phyloP scores from a whole-genome alignment of 2,888 invertebrate genomes.

The Dromius quadrimaculatus region DNA sequence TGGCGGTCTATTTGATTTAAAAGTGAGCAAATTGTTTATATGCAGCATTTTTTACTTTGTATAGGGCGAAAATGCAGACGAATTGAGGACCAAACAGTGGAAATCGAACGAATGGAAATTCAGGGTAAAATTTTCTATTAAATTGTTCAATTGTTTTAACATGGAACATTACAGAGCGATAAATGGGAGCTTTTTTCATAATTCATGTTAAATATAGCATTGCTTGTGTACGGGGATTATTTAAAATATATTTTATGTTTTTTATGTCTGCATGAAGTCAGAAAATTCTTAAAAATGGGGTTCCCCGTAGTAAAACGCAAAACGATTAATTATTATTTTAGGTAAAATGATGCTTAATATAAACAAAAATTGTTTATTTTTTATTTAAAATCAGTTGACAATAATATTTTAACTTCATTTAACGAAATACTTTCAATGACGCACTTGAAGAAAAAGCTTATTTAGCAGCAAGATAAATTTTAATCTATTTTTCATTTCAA shows the following conservation, averaged over 20 bases:
- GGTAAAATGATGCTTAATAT: too few relatives aligned
- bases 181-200: constrained; percentile 29
- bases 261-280: background rate
- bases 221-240: constrained; percentile 19
- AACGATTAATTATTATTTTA: too few relatives aligned
- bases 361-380: too few relatives aligned
- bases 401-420: too few relatives aligned
- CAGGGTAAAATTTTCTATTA: constrained; percentile 70
- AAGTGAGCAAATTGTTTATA: constrained; percentile 27
- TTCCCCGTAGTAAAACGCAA: too few relatives aligned
- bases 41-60: constrained; percentile 30
- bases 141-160: constrained; percentile 37
- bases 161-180: constrained; percentile 21
- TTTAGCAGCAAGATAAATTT: constrained; percentile 15
- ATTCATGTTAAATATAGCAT: constrained; percentile 11
- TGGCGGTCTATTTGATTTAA: constrained; percentile 7
- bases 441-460: too few relatives aligned
- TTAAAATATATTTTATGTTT: background rate
- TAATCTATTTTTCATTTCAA: background rate
- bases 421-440: too few relatives aligned
- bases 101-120: constrained; percentile 77
- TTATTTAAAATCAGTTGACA: too few relatives aligned
- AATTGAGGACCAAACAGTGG: constrained; percentile 65
- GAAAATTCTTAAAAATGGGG: too few relatives aligned
- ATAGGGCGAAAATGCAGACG: constrained; percentile 49